Percentiles rank a stretch among this genome's conserved stretches.
phyloP scores from a whole-genome alignment of 2,888 invertebrate species.

The Leptogaster cylindrica region DNA sequence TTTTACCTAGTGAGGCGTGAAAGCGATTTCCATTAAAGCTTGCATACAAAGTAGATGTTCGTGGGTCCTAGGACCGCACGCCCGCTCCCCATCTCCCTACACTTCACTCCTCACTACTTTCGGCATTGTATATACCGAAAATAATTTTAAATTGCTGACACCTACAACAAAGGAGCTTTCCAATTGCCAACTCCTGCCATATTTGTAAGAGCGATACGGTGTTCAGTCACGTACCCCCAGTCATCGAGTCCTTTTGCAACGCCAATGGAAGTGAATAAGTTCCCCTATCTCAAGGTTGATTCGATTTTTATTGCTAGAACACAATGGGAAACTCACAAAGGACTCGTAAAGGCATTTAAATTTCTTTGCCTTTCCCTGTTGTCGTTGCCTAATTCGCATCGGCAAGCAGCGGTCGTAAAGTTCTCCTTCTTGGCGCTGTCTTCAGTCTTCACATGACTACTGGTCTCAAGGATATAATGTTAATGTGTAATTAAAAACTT shows the following conservation, averaged over 20 bases:
- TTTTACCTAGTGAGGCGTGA: background rate
- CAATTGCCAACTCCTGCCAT: slow-evolving; percentile 2
- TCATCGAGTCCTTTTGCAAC: background rate
- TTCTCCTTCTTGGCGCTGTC: background rate
- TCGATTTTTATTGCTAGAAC: slow-evolving; percentile 39
- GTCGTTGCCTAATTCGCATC: background rate
- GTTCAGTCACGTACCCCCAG: slow-evolving; percentile 19
- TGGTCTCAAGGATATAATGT: background rate
- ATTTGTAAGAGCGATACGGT: slow-evolving; percentile 32
- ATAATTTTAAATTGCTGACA: slow-evolving; percentile 36
- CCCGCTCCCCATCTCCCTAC: background rate
- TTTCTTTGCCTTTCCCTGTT: slow-evolving; percentile 17
- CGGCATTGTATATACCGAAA: slow-evolving; percentile 18
- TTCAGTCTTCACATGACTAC: background rate
- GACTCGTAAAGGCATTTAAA: slow-evolving; percentile 41
- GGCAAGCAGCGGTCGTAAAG: background rate
- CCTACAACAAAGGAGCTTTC: slow-evolving; percentile 22
- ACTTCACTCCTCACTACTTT: background rate
- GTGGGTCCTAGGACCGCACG: background rate
- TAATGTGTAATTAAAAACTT: slow-evolving; percentile 38
- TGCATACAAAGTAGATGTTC: no score
- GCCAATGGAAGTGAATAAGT: slow-evolving; percentile 35
- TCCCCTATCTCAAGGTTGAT: slow-evolving; percentile 31
- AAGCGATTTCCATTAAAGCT: slow-evolving; percentile 3
- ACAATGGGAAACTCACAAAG: slow-evolving; percentile 38